A percentile compares a stretch with the other conserved stretches of the same genome.
phyloP scores from a whole-genome alignment of 2,113 vertebrate genomes.

The Vimba vimba region DNA sequence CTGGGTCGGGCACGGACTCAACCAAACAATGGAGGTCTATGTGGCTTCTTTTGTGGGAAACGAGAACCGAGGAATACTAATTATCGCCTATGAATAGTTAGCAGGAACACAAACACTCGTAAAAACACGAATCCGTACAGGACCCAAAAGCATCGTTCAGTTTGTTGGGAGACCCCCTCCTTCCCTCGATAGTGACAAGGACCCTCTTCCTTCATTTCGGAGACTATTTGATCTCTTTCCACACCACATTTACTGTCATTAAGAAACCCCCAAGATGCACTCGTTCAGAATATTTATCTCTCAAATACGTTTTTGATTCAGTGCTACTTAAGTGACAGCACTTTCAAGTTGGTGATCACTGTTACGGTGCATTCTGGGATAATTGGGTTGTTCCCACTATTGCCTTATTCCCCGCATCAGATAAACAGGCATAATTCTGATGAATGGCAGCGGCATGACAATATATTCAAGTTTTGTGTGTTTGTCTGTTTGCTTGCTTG shows the following conservation, averaged over 20 bases:
- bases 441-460: conserved; percentile 79
- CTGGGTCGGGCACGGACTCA: conserved; percentile 58
- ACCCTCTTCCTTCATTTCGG: conserved; percentile 80
- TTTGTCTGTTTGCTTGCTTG: conserved; percentile 73
- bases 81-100: conserved; percentile 50
- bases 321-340: conserved; percentile 83
- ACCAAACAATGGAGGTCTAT: conserved; percentile 58
- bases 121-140: conserved; percentile 38
- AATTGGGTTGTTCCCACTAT: conserved; percentile 79
- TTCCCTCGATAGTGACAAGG: conserved; percentile 75
- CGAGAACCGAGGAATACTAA: conserved; percentile 61
- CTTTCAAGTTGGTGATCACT: conserved; percentile 87
- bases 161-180: neutral
- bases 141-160: conserved; percentile 23
- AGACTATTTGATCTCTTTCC: conserved; percentile 84
- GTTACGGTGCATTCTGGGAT: conserved; percentile 76
- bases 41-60: conserved; percentile 51
- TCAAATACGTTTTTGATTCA: conserved; percentile 80
- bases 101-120: conserved; percentile 22
- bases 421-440: conserved; percentile 78
- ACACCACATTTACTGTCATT: conserved; percentile 82
- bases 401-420: conserved; percentile 71
- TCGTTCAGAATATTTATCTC: conserved; percentile 80
- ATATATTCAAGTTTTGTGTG: conserved; percentile 78
- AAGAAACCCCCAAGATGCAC: conserved; percentile 82